phyloP scores from a whole-genome alignment of 2,888 invertebrate genomes.

The Dicranocentrus wangi region DNA sequence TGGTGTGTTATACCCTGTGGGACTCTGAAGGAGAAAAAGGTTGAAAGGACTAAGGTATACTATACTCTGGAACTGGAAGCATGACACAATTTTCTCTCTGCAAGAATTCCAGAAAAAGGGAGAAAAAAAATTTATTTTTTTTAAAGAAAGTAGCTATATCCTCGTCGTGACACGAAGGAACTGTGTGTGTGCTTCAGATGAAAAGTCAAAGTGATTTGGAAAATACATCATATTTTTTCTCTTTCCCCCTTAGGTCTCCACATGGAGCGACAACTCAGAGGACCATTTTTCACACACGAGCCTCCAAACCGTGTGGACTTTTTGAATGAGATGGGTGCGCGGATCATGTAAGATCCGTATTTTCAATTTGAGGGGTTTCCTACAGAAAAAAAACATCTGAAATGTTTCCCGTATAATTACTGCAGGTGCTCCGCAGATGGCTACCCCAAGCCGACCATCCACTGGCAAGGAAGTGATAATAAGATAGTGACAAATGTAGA shows the following conservation, averaged over 20 bases:
- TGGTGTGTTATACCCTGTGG: constrained; percentile 25
- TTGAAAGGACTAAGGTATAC: constrained; percentile 17
- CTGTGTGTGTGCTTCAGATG: too few relatives aligned
- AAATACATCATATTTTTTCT: not conserved
- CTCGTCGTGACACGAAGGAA: not conserved
- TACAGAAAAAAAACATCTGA: too few relatives aligned
- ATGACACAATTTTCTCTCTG: constrained; percentile 33
- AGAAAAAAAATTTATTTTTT: constrained; percentile 23
- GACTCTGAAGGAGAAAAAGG: constrained; percentile 6
- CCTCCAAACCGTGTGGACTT: constrained; percentile 71
- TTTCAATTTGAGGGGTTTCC: not conserved
- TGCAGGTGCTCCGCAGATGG: constrained; percentile 70
- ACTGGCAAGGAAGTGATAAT: constrained; percentile 71
- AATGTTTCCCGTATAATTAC: too few relatives aligned
- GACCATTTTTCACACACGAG: constrained; percentile 69
- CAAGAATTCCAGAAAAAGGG: constrained; percentile 11
- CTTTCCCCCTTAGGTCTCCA: constrained; percentile 51
- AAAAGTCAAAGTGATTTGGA: too few relatives aligned
- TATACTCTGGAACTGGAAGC: too few relatives aligned
- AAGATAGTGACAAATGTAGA: constrained; percentile 69
- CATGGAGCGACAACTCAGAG: constrained; percentile 61
- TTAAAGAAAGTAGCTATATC: constrained; percentile 1
- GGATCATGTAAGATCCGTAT: constrained; percentile 68
- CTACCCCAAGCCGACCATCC: constrained; percentile 67
- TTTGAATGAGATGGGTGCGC: constrained; percentile 71